Percentiles rank a stretch among this genome's conserved stretches.
Conservation (phyloP, 2,888 invertebrate species). For the Chaetoderma sp. region DNA sequence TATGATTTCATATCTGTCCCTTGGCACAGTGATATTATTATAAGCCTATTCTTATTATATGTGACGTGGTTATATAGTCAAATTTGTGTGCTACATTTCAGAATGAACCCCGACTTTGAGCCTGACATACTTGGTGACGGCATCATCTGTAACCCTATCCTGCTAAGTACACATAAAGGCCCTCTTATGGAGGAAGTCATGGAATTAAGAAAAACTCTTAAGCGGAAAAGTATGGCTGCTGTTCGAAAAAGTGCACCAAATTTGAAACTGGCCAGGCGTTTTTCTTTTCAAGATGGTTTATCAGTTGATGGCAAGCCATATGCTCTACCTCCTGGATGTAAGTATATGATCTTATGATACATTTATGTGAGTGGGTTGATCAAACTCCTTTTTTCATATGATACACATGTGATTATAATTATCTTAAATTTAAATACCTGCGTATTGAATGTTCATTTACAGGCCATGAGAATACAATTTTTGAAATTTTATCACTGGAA, state of each 20-base stretch:
- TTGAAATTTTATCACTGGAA: no score
- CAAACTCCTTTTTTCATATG: no score
- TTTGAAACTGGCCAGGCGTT: neutral
- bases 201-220: slow-evolving; percentile 23
- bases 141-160: slow-evolving; percentile 41
- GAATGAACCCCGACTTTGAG: slow-evolving; percentile 42
- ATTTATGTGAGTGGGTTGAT: no score
- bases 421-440: no score
- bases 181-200: slow-evolving; percentile 38
- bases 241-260: neutral
- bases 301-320: neutral
- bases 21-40: neutral
- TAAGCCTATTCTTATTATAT: neutral
- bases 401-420: no score
- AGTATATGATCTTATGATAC: no score
- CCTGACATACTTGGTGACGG: slow-evolving; percentile 37
- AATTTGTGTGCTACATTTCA: no score
- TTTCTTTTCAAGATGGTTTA: neutral
- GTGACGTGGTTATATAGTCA: no score
- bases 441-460: no score
- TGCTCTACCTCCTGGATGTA: no score
- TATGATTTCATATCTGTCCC: neutral
- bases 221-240: slow-evolving; percentile 26
- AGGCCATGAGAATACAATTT: no score
- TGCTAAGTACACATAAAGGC: slow-evolving; percentile 31